A percentile compares a stretch with the other conserved stretches of the same genome.
Evolutionary conservation across 30 jellyfish, hydroid and myxozoan genomes (phyloP).

Genomic region (Catostylus mosaicus): DNA sequence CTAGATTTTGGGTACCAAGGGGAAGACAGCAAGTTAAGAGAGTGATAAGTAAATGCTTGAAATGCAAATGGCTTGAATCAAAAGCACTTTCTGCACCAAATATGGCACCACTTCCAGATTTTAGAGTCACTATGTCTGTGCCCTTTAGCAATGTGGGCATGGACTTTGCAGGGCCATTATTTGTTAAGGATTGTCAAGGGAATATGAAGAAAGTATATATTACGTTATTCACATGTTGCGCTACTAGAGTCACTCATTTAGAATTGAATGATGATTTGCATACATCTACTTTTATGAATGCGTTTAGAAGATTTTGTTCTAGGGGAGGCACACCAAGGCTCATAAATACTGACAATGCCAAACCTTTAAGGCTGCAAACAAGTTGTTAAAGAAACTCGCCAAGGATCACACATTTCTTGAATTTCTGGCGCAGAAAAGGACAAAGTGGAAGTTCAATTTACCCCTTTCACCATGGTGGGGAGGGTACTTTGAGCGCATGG

Average conservation of each 20-base stretch:
- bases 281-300: conserved; percentile 32
- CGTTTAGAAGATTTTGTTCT: conserved; percentile 66
- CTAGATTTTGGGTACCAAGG: conserved; percentile 64
- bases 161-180: conserved; percentile 72
- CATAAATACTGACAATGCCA: conserved; percentile 59
- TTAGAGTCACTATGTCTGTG: conserved; percentile 51
- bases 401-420: conserved; percentile 36
- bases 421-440: conserved; percentile 16
- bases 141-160: conserved; percentile 62
- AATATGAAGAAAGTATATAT: conserved; percentile 52
- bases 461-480: conserved; percentile 71
- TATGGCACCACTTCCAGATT: conserved; percentile 42
- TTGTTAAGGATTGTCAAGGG: conserved; percentile 48
- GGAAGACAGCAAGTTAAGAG: conserved; percentile 72
- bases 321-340: conserved; percentile 75
- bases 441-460: conserved; percentile 39
- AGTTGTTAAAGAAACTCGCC: conserved; percentile 29
- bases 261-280: conserved; percentile 49
- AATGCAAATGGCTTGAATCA: conserved; percentile 41
- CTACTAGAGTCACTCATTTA: conserved; percentile 52
- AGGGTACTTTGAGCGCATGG: conserved; percentile 52
- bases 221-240: conserved; percentile 53
- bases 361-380: conserved; percentile 64
- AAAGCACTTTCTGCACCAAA: conserved; percentile 38
- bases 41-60: conserved; percentile 46